Conservation (phyloP, 2,113 vertebrate genomes). For the Alaudala cheleensis region DNA sequence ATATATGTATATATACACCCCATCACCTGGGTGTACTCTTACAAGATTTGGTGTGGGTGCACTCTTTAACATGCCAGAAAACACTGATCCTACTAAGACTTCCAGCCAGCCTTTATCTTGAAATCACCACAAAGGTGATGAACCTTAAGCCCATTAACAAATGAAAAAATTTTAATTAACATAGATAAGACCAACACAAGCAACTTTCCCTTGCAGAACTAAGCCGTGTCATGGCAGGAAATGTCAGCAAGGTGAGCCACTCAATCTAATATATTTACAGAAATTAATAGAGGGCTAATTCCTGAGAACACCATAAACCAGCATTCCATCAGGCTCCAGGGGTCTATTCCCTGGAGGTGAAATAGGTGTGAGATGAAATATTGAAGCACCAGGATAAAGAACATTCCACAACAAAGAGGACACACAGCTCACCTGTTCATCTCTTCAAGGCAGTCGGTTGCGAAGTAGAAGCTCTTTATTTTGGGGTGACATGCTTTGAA, state of each 20-base stretch:
- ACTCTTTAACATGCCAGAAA: neutral
- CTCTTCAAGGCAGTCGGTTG: constrained; percentile 90
- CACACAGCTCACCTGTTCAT: constrained; percentile 85
- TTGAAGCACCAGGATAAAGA: neutral
- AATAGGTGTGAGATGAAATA: neutral
- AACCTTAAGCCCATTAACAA: neutral
- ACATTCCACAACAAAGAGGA: neutral
- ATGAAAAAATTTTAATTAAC: neutral
- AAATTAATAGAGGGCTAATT: neutral
- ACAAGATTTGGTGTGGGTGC: neutral
- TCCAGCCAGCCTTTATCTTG: neutral
- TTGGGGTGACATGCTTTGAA: constrained; percentile 93
- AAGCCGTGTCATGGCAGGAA: neutral
- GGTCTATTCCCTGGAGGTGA: neutral
- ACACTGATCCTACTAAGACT: neutral
- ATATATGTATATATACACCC: too few relatives aligned
- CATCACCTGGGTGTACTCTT: neutral
- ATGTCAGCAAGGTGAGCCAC: neutral
- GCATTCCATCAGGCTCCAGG: neutral
- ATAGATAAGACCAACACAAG: neutral
- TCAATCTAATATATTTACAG: neutral
- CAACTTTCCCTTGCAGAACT: neutral
- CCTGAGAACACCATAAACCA: neutral
- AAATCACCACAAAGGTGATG: neutral
- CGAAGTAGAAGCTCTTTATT: constrained; percentile 94